These are phyloP conservation scores for Poecilia velifera DNA, from an alignment of 2,797 vertebrate genomes.

Conservation along the genomic window DNA sequence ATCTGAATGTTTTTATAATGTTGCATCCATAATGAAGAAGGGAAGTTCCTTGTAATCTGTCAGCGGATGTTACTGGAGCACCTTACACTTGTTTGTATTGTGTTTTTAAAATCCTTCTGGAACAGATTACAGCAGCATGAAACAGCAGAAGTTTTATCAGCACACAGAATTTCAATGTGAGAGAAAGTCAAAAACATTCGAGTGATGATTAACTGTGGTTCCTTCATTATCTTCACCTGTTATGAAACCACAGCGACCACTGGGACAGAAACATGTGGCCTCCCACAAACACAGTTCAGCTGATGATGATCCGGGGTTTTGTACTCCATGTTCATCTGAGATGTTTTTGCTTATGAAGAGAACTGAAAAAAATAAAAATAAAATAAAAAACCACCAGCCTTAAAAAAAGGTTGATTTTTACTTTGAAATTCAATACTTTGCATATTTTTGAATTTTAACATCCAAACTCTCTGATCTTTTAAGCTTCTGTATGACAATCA, in stretches of 20 bases:
- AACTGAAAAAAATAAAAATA: background rate
- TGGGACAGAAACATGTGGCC: background rate
- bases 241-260: constrained; percentile 36
- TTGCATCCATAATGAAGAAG: background rate
- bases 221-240: constrained; percentile 23
- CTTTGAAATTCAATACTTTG: too few relatives aligned
- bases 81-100: background rate
- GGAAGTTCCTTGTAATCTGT: background rate
- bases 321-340: background rate
- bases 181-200: constrained; percentile 51
- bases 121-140: background rate
- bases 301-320: background rate
- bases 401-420: too few relatives aligned
- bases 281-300: background rate
- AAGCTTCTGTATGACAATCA: background rate
- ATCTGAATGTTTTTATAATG: background rate
- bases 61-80: background rate
- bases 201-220: constrained; percentile 57
- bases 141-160: too few relatives aligned
- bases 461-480: background rate
- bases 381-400: too few relatives aligned
- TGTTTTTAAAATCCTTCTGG: background rate
- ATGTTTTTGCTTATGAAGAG: background rate
- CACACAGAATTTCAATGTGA: background rate
- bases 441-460: background rate